Base-by-base conservation (phyloP, 2,888 invertebrate species). In the Acronicta aceris region DNA sequence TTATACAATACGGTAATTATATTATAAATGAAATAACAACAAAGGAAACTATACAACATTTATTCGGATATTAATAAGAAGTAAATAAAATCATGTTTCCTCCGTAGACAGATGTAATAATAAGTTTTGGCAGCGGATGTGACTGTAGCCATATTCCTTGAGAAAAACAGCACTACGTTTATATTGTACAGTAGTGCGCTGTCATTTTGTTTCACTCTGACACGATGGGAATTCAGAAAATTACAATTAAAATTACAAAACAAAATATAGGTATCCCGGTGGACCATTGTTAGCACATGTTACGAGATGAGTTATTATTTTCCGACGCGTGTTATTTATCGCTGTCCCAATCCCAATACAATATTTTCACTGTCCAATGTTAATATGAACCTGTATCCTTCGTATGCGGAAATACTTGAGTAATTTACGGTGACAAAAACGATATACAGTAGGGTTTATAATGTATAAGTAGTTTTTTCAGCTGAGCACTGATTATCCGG, bases 291-390 rank as follows among this genome's bases (percentile, higher is more conserved):
- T 78, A 83, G 76, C 86, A 85, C 84, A 82, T 87, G 86, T 83
- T 84, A 58, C 84, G 59, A 81, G 82, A 84, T 85, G 86, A 87
- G 83, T 85, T 87, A 85, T 86, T 83, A 79, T 84, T 85, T 78
- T 66, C 81, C 82, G 78, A 84, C 81, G 81, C 79, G 74, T 81
- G 81, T 81, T 83, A 85, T 87, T 84, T 82, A 85, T 82, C 65
- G 76, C 74, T 75, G 77, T 81, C 78, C 83, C 81, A 79, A 82
- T 84, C 77, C 81, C 79, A 82, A 84, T 82, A 78, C 77, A 78
- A 79, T 79, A 81, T 76, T 81, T 80, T 77, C 75, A 80, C 70
- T 70, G 64, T 70, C 65, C 63, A 46, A 59, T 47, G 41, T 54
- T 45, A 59, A 50, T 40, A 62, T 58, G 27, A 69, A 59, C 41